phyloP scores from a whole-genome alignment of 2,888 invertebrate species.

The Parnassius glacialis region DNA sequence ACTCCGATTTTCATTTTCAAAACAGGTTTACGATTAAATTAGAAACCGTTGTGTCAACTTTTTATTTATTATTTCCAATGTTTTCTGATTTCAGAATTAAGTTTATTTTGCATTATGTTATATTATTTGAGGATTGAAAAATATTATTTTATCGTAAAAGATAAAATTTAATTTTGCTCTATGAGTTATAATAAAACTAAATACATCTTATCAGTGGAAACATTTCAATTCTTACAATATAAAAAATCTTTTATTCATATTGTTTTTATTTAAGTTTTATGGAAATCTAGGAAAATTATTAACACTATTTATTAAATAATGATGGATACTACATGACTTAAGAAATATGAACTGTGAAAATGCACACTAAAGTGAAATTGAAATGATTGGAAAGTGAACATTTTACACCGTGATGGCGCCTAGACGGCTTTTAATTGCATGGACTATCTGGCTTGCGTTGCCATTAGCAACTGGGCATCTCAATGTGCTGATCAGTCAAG shows the following conservation, averaged over 20 bases:
- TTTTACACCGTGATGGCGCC: constrained; percentile 53
- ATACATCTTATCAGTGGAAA: neutral
- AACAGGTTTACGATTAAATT: constrained; percentile 7
- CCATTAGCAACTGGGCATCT: constrained; percentile 85
- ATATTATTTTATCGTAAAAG: too few species aligned
- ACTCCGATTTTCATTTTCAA: constrained; percentile 12
- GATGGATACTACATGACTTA: constrained; percentile 45
- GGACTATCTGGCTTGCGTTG: constrained; percentile 71
- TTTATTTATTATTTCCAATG: neutral
- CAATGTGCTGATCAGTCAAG: constrained; percentile 89
- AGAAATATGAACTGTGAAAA: constrained; percentile 40
- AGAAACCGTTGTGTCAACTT: constrained; percentile 1
- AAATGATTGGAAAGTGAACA: constrained; percentile 62
- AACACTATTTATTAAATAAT: constrained; percentile 28
- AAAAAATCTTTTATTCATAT: constrained; percentile 1
- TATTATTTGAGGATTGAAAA: constrained; percentile 4
- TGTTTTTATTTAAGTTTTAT: constrained; percentile 20
- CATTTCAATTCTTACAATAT: neutral
- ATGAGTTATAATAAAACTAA: neutral
- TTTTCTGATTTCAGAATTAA: neutral
- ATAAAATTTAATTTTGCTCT: constrained; percentile 16
- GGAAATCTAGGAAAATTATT: constrained; percentile 12
- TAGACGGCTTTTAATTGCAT: constrained; percentile 64
- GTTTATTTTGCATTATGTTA: neutral
- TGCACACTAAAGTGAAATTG: constrained; percentile 64